A percentile compares a stretch with the other conserved stretches of the same genome.
These are phyloP conservation scores for Folsomia candida DNA, from an alignment of 2,888 invertebrate genomes.

Conservation along the genomic window DNA sequence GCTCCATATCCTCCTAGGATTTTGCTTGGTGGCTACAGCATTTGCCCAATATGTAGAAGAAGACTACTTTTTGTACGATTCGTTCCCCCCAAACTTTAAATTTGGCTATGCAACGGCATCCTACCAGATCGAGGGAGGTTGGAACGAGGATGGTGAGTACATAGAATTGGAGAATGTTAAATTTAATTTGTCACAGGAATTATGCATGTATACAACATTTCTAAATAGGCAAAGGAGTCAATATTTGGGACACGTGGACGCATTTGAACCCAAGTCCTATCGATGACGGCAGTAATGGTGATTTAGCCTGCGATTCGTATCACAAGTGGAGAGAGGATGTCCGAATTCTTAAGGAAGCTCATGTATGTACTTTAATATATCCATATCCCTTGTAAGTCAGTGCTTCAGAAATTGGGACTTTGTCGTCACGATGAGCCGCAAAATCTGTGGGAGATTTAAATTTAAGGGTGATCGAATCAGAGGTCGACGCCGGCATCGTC, in stretches of 20 bases:
- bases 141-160: slow-evolving; percentile 52
- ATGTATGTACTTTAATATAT: not conserved
- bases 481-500: too few species aligned
- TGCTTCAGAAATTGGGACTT: too few species aligned
- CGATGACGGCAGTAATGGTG: slow-evolving; percentile 55
- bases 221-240: slow-evolving; percentile 52
- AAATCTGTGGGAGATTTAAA: too few species aligned
- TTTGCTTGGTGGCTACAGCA: too few species aligned
- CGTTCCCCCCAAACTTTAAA: slow-evolving; percentile 51
- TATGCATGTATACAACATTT: too few species aligned
- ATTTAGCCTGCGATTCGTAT: slow-evolving; percentile 56
- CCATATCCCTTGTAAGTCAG: too few species aligned
- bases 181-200: too few species aligned
- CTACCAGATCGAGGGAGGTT: slow-evolving; percentile 54
- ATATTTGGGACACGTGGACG: slow-evolving; percentile 55
- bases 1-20: too few species aligned
- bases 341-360: slow-evolving; percentile 52
- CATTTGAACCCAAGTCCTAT: slow-evolving; percentile 52
- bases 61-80: slow-evolving; percentile 28
- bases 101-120: slow-evolving; percentile 54
- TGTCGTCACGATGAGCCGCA: too few species aligned
- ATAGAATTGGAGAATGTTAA: too few species aligned
- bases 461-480: too few species aligned
- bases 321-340: slow-evolving; percentile 56
- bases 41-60: too few species aligned